Base-by-base conservation (phyloP, 2,113 vertebrate species). In the Crypturellus undulatus region DNA sequence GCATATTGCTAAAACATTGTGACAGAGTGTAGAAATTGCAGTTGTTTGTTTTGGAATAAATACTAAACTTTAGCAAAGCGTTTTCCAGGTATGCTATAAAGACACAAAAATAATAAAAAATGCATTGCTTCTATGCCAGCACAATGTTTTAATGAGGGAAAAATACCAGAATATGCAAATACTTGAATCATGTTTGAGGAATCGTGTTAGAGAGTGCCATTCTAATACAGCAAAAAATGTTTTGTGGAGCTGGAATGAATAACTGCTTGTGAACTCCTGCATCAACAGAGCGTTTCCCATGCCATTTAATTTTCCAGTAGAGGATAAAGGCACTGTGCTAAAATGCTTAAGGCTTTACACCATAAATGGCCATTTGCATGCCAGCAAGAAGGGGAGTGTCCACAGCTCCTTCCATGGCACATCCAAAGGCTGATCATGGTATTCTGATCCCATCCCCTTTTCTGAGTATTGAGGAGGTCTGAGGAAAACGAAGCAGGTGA, bases 41-140 rank as follows among this genome's bases (percentile, higher is more conserved):
- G 71, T 62, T 91, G 62, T 72, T 76, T 85, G 16, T 34, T 93
- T 89, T 86, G 34, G 60, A 88, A 25, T 68, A 89, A 79, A 80
- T 68, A 63, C 26, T 28, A 49, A 34, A 58, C 25, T 63, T 77
- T 6, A 51, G 26, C 10, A 63, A 62, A 69, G 24, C 68, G 8
- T 67, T 92, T 87, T 76, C 79, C 69, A 59, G n/a, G 22, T 63
- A 67, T 84, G 34, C 51, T 67, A 1, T 60, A 77, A 87, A 18
- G 47, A 58, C 25, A 84, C 7, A 73, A 43, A 90, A 22, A 11
- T 17, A 52, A n/a, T 22, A 84, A 40, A 73, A 64, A 36, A 10
- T 3, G 7, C 13, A 17, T 6, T 28, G 10, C 6, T 59, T 43
- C 38, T 86, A 28, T 64, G n/a, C 11, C 43, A 87, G 6, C 26